A percentile compares a stretch with the other conserved stretches of the same genome.
These are phyloP conservation scores for Lepidurus couesii DNA, from an alignment of 1,140 invertebrate genomes.

Conservation along the genomic window DNA sequence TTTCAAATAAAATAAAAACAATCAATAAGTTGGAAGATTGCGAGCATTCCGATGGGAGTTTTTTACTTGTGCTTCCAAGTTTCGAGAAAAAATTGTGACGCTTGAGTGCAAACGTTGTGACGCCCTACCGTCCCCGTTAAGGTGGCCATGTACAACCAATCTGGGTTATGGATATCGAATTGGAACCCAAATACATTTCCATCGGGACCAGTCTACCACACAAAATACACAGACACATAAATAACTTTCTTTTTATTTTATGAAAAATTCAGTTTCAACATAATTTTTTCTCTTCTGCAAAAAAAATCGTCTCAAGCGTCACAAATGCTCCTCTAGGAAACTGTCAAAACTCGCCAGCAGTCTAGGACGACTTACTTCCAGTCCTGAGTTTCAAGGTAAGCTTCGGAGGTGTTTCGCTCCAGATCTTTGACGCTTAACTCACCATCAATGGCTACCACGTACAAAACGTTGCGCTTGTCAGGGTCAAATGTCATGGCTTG, in stretches of 20 bases:
- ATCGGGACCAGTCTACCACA: constrained; percentile 12
- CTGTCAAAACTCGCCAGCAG: not conserved
- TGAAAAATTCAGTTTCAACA: not conserved
- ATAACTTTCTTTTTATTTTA: not conserved
- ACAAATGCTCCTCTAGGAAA: not conserved
- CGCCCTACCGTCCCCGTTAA: not conserved
- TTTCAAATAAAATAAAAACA: too few relatives aligned
- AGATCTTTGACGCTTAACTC: constrained; percentile 41
- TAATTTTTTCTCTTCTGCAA: not conserved
- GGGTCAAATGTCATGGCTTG: constrained; percentile 44
- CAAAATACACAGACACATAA: not conserved
- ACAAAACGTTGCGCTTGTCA: constrained; percentile 37
- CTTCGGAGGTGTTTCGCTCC: constrained; percentile 36
- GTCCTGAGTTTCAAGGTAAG: constrained; percentile 41
- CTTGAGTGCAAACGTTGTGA: not conserved
- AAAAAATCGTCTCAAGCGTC: not conserved
- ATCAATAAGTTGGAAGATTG: not conserved
- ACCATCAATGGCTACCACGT: constrained; percentile 43
- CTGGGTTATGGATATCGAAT: not conserved
- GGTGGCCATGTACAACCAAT: not conserved
- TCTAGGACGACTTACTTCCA: constrained; percentile 38
- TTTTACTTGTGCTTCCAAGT: not conserved
- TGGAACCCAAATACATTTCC: not conserved
- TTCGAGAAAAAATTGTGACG: constrained; percentile 19
- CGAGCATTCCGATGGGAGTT: constrained; percentile 23